These are phyloP conservation scores for Helobdella robusta DNA, from an alignment of 2,888 invertebrate species.

Conservation along the genomic window DNA sequence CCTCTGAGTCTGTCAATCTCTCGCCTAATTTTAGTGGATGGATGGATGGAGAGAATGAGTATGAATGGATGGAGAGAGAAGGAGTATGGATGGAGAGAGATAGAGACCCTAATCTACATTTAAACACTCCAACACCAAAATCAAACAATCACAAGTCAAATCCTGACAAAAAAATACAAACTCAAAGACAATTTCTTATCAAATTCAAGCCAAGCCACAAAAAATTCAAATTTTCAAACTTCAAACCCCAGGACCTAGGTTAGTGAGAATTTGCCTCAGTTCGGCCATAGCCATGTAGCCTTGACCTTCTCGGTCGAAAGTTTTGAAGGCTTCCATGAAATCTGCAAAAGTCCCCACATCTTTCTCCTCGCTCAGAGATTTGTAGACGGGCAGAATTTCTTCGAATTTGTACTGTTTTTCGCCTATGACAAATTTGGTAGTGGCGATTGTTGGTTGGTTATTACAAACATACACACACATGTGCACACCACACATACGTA, in stretches of 20 bases:
- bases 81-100: not conserved
- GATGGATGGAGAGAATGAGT: not conserved
- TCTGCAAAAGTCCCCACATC: slow-evolving; percentile 96
- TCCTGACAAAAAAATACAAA: not conserved
- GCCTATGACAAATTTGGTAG: slow-evolving; percentile 48
- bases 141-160: not conserved
- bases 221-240: not conserved
- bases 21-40: slow-evolving; percentile 44
- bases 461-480: too few relatives aligned
- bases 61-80: not conserved
- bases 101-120: not conserved
- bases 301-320: slow-evolving; percentile 97
- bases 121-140: not conserved
- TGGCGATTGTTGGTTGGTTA: too few relatives aligned
- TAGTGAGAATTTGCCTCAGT: slow-evolving; percentile 85
- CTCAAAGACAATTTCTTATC: not conserved
- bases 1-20: slow-evolving; percentile 50
- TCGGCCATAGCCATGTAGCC: slow-evolving; percentile 94
- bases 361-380: slow-evolving; percentile 90
- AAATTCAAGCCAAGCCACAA: not conserved
- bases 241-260: slow-evolving; percentile 62
- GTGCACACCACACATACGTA: too few relatives aligned
- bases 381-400: slow-evolving; percentile 97
- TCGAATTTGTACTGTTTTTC: slow-evolving; percentile 88
- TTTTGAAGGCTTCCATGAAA: slow-evolving; percentile 97